These are phyloP conservation scores for Pterobdella sp. DNA, from an alignment of 2,888 invertebrate genomes.

Conservation along the genomic window DNA sequence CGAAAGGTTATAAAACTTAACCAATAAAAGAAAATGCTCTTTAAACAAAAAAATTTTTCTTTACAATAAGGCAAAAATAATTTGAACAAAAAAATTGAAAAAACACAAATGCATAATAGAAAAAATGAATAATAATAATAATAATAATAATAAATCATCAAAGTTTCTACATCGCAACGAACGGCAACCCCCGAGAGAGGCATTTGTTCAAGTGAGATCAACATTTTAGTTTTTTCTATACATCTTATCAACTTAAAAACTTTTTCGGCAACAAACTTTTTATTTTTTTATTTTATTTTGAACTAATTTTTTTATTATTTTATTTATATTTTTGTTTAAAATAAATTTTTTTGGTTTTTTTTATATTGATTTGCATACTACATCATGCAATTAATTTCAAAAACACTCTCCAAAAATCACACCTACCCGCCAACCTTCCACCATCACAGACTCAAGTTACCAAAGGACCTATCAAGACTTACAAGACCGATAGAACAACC, in stretches of 20 bases:
- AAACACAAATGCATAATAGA: no score
- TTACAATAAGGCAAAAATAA: no score
- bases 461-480: conserved; percentile 11
- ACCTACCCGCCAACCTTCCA: no score
- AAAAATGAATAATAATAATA: background rate
- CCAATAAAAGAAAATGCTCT: no score
- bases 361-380: no score
- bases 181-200: conserved; percentile 66
- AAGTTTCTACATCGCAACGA: conserved; percentile 56
- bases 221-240: background rate
- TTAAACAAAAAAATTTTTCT: no score
- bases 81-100: no score
- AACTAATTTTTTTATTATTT: background rate
- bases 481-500: background rate
- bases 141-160: background rate
- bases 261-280: background rate
- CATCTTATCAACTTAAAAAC: background rate
- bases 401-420: no score
- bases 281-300: background rate
- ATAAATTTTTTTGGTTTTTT: background rate
- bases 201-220: conserved; percentile 65
- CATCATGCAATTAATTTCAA: no score
- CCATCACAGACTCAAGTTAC: conserved; percentile 24
- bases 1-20: no score
- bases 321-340: background rate